Percentiles rank a stretch among this genome's conserved stretches.
Evolutionary conservation across 30 jellyfish, hydroid and myxozoan genomes (phyloP).

Genomic region (Rhopilema esculentum): DNA sequence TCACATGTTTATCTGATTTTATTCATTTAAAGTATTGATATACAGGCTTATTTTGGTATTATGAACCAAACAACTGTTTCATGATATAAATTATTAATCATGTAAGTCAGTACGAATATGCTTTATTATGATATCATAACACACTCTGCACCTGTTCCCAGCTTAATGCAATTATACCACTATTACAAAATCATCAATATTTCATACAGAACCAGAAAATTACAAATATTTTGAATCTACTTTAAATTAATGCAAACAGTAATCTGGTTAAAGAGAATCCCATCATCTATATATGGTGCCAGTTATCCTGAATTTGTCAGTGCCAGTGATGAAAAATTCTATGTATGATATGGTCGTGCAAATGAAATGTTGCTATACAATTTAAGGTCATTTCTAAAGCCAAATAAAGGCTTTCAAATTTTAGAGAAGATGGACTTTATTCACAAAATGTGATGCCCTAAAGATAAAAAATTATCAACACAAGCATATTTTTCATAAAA

Average conservation of each 20-base stretch:
- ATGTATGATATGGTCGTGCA: neutral
- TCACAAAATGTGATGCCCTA: neutral
- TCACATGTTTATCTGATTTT: neutral
- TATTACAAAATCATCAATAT: neutral
- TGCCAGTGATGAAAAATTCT: too few species aligned
- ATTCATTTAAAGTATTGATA: neutral
- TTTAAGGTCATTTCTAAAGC: too few species aligned
- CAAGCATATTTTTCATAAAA: neutral
- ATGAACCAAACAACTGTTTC: neutral
- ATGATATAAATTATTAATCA: too few species aligned
- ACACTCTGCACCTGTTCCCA: neutral
- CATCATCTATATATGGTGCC: neutral
- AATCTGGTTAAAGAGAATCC: neutral
- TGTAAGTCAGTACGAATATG: neutral
- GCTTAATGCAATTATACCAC: neutral
- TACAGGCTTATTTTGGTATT: neutral
- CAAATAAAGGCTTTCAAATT: too few species aligned
- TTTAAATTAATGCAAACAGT: neutral
- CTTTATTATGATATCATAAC: neutral
- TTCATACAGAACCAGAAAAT: neutral
- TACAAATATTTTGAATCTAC: neutral
- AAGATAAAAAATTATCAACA: neutral
- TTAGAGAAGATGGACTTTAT: too few species aligned
- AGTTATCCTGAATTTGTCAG: too few species aligned
- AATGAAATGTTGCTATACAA: too few species aligned